Conservation (phyloP, 2,888 invertebrate genomes). For the Parnassius mnemosyne region DNA sequence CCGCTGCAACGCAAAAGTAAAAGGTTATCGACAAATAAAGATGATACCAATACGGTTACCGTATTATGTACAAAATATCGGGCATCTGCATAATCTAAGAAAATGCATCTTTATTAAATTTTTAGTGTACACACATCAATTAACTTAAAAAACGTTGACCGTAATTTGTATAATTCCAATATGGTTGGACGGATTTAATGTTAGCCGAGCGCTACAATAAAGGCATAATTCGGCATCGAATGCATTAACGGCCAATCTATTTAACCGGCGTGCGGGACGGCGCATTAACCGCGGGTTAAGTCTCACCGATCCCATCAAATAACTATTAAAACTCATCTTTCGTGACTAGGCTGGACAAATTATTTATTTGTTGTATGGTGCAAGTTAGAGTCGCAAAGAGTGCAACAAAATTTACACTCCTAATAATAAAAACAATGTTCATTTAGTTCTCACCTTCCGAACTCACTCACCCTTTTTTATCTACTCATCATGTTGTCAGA, state of each 20-base stretch:
- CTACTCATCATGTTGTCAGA: too few species aligned
- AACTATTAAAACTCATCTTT: slow-evolving; percentile 59
- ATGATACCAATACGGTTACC: too few species aligned
- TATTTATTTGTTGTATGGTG: slow-evolving; percentile 43
- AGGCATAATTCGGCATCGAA: slow-evolving; percentile 12
- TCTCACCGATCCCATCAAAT: slow-evolving; percentile 39
- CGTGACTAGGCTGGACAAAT: slow-evolving; percentile 51
- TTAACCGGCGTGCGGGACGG: slow-evolving; percentile 13
- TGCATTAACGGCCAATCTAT: slow-evolving; percentile 16
- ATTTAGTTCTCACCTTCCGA: too few species aligned
- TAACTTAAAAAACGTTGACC: slow-evolving; percentile 2
- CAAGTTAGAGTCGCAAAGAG: slow-evolving; percentile 27
- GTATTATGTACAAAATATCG: too few species aligned
- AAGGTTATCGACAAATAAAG: too few species aligned
- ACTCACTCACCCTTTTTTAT: too few species aligned
- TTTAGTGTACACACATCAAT: not conserved
- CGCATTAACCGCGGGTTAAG: slow-evolving; percentile 28
- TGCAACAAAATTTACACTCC: too few species aligned
- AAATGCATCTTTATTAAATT: not conserved
- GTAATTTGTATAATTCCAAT: slow-evolving; percentile 15
- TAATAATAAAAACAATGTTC: too few species aligned
- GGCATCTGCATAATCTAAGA: too few species aligned
- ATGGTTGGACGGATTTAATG: slow-evolving; percentile 25
- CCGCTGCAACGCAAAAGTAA: too few species aligned
- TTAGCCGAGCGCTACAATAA: slow-evolving; percentile 25